phyloP scores from a whole-genome alignment of 2,113 vertebrate species.

The Andinoacara biseriatus region DNA sequence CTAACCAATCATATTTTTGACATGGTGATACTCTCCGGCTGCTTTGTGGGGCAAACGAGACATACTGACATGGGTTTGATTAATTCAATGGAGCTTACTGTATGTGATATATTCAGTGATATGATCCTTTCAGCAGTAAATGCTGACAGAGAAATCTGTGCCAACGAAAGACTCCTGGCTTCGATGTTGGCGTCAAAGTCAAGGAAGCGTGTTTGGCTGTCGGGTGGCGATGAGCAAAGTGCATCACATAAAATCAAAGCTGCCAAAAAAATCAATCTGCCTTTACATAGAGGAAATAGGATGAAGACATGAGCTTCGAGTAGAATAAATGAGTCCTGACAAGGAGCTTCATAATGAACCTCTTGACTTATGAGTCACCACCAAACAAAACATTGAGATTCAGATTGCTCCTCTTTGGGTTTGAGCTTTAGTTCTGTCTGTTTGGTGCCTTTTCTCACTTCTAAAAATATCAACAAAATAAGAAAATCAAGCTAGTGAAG shows the following conservation, averaged over 20 bases:
- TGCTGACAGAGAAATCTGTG: neutral
- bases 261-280: conserved; percentile 33
- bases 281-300: conserved; percentile 6
- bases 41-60: conserved; percentile 8
- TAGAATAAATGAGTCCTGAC: conserved; percentile 22
- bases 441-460: conserved; percentile 46
- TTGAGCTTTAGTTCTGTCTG: neutral
- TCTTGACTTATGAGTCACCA: conserved; percentile 7
- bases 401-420: neutral
- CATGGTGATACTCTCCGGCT: neutral
- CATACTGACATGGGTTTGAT: neutral
- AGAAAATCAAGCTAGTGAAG: conserved; percentile 66
- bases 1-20: neutral
- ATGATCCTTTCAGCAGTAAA: neutral
- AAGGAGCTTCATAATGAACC: conserved; percentile 19
- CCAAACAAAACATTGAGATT: conserved; percentile 12
- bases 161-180: neutral
- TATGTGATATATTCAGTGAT: neutral
- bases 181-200: neutral
- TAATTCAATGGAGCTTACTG: neutral
- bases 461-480: conserved; percentile 71
- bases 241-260: conserved; percentile 14
- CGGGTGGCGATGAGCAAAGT: conserved; percentile 25
- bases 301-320: conserved; percentile 18
- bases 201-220: conserved; percentile 17